Evolutionary conservation across 2,113 vertebrate species (phyloP).

Genomic region (Nansenia antarctica): DNA sequence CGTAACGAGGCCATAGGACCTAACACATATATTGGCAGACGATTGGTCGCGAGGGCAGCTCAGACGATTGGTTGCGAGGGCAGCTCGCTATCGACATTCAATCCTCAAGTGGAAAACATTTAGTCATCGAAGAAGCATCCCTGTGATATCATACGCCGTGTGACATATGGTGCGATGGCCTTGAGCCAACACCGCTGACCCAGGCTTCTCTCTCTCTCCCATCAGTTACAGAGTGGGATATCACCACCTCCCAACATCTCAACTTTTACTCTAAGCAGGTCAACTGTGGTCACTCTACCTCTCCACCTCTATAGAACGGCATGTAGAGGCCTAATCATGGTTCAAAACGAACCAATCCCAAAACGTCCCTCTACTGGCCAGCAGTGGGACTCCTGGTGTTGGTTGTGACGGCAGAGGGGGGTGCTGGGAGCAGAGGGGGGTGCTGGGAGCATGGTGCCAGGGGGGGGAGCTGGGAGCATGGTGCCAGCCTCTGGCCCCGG

Average conservation of each 20-base stretch:
- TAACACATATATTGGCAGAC: background rate
- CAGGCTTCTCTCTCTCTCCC: background rate
- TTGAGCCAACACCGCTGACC: no score
- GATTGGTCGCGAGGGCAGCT: background rate
- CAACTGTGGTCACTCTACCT: no score
- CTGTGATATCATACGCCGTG: background rate
- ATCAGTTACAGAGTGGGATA: background rate
- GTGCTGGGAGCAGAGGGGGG: background rate
- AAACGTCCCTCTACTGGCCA: background rate
- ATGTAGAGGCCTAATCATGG: background rate
- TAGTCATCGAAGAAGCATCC: background rate
- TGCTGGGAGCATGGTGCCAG: background rate
- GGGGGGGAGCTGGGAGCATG: background rate
- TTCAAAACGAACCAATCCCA: background rate
- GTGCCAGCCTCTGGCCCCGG: background rate
- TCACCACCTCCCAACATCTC: background rate
- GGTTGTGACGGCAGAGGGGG: no score
- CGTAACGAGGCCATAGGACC: background rate
- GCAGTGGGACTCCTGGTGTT: no score
- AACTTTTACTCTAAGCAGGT: background rate
- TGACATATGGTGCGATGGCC: background rate
- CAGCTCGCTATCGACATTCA: background rate
- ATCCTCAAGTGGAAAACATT: background rate
- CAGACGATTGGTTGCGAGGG: background rate
- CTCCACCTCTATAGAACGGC: background rate